These are phyloP conservation scores for Rynchops niger DNA, from an alignment of 2,113 vertebrate genomes.

Conservation along the genomic window DNA sequence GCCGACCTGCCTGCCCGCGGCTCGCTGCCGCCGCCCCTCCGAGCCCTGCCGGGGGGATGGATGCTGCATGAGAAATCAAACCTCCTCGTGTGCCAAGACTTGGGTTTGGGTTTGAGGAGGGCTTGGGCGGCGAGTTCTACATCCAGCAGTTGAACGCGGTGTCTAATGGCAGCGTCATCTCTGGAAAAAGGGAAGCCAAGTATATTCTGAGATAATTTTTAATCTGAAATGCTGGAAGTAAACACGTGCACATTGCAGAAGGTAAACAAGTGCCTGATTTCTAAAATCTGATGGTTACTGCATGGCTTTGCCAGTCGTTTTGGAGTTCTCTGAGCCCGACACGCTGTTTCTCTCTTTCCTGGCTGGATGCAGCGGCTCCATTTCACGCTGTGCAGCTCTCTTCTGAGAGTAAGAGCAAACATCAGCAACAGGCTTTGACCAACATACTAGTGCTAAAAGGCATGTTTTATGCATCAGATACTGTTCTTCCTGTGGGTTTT, in stretches of 20 bases:
- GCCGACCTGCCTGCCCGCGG: background rate
- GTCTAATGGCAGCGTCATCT: background rate
- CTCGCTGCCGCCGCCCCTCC: background rate
- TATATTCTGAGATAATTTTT: background rate
- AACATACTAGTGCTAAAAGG: accelerated
- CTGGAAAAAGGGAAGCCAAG: background rate
- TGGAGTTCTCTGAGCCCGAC: background rate
- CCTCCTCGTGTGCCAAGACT: too few species aligned
- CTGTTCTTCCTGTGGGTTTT: background rate
- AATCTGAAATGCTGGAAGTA: background rate
- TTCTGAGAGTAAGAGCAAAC: background rate
- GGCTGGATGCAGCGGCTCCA: background rate
- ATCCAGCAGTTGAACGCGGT: accelerated
- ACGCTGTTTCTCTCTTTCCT: background rate
- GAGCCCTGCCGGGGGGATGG: accelerated
- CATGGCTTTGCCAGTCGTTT: background rate
- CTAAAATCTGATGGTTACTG: background rate
- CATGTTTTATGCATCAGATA: accelerated
- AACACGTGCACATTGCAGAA: accelerated
- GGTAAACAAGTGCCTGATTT: background rate
- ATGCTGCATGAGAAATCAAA: background rate
- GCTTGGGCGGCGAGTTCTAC: background rate
- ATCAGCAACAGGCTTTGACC: background rate
- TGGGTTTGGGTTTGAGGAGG: background rate
- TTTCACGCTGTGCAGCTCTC: background rate